Percentiles rank a stretch among this genome's conserved stretches.
phyloP scores from a whole-genome alignment of 2,797 vertebrate species.

The Muscicapa striata region DNA sequence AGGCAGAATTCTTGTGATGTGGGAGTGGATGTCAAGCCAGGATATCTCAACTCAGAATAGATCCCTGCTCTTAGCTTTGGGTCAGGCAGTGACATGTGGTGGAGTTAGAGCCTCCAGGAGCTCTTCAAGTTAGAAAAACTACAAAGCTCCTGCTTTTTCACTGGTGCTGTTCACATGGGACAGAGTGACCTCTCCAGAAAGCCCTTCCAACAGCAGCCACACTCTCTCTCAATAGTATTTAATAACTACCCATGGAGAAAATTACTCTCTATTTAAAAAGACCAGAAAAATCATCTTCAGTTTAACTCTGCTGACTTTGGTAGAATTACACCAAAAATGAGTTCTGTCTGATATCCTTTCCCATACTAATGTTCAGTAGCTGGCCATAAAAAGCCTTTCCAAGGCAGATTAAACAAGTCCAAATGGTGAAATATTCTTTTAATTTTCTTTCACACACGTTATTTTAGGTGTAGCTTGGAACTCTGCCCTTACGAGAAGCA shows the following conservation, averaged over 20 bases:
- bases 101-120: neutral
- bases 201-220: conserved; percentile 48
- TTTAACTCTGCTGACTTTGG: conserved; percentile 68
- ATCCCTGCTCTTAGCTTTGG: conserved; percentile 24
- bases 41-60: conserved; percentile 36
- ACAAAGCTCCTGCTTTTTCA: conserved; percentile 25
- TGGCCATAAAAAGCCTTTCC: conserved; percentile 15
- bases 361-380: neutral
- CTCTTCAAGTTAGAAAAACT: conserved; percentile 48
- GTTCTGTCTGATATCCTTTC: conserved; percentile 20
- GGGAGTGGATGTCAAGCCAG: conserved; percentile 32
- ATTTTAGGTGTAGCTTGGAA: conserved; percentile 60
- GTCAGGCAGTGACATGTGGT: conserved; percentile 26
- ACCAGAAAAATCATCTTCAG: conserved; percentile 58
- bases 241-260: conserved; percentile 71
- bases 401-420: conserved; percentile 25
- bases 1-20: neutral
- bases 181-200: conserved; percentile 60
- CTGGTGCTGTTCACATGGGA: conserved; percentile 44
- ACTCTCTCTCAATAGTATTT: conserved; percentile 52
- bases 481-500: neutral
- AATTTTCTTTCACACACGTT: conserved; percentile 37
- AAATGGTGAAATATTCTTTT: conserved; percentile 57
- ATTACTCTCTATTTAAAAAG: conserved; percentile 69
- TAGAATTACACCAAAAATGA: conserved; percentile 51